Percentiles rank a stretch among this genome's conserved stretches.
These are phyloP conservation scores for Thecocarcelia acutangulata DNA, from an alignment of 2,888 invertebrate genomes.

Conservation along the genomic window DNA sequence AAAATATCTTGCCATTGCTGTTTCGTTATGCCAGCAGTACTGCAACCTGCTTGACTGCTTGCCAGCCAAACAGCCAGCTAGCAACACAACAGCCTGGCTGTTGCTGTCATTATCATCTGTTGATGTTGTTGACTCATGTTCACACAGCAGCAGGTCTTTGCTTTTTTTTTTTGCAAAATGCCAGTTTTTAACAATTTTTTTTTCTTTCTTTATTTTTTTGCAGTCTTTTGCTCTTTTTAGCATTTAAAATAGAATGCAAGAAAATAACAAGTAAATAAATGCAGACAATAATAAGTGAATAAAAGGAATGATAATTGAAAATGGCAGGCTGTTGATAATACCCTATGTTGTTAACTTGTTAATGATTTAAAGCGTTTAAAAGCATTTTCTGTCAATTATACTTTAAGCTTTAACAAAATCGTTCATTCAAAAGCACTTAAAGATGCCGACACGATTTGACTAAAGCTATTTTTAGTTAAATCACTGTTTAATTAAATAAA, in stretches of 20 bases:
- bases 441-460: no score
- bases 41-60: slow-evolving; percentile 28
- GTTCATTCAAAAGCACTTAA: background rate
- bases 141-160: slow-evolving; percentile 53
- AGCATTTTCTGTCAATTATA: background rate
- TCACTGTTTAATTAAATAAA: no score
- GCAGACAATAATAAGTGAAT: slow-evolving; percentile 33
- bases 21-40: slow-evolving; percentile 7
- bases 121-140: slow-evolving; percentile 65
- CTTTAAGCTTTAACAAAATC: no score
- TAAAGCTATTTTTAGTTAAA: no score
- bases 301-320: slow-evolving; percentile 22
- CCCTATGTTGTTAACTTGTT: slow-evolving; percentile 1
- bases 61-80: slow-evolving; percentile 1
- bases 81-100: slow-evolving; percentile 35
- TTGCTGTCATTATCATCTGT: slow-evolving; percentile 61
- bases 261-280: slow-evolving; percentile 44
- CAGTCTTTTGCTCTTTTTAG: slow-evolving; percentile 15
- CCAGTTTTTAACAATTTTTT: slow-evolving; percentile 33
- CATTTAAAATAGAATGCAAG: slow-evolving; percentile 30
- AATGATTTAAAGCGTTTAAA: background rate
- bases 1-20: slow-evolving; percentile 21
- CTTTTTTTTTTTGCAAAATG: slow-evolving; percentile 25
- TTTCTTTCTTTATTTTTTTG: slow-evolving; percentile 10
- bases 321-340: slow-evolving; percentile 25